These are phyloP conservation scores for Phlogophora meticulosa DNA, from an alignment of 2,888 invertebrate species.

Conservation along the genomic window DNA sequence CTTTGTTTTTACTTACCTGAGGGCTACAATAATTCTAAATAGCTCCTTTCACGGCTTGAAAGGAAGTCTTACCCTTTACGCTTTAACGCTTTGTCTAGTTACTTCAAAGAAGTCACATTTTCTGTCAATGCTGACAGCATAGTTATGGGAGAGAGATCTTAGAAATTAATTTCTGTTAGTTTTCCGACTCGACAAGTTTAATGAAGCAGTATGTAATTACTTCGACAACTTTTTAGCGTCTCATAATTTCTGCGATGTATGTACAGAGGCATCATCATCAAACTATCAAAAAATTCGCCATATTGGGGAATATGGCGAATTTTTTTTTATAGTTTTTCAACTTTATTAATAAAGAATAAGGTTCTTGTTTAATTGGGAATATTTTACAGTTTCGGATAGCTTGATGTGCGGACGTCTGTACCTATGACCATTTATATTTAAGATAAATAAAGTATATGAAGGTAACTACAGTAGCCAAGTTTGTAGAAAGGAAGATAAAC, in stretches of 20 bases:
- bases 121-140: neutral
- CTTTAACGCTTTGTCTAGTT: constrained; percentile 20
- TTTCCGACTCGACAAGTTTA: neutral
- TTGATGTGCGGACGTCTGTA: no score
- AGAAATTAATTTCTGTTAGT: neutral
- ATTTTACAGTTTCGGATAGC: no score
- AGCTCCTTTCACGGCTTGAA: constrained; percentile 11
- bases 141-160: neutral
- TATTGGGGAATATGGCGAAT: no score
- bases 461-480: neutral
- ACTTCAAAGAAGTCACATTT: constrained; percentile 20
- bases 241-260: neutral
- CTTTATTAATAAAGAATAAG: no score
- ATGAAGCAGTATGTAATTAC: neutral
- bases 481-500: no score
- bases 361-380: no score
- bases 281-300: no score
- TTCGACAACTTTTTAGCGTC: neutral
- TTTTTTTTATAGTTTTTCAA: no score
- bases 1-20: neutral
- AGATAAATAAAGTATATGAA: neutral
- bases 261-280: no score
- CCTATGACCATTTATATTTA: neutral
- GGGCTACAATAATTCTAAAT: constrained; percentile 5
- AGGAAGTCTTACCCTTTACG: neutral